Base-by-base conservation (phyloP, 2,797 vertebrate species). In the Sciurus vulgaris region DNA sequence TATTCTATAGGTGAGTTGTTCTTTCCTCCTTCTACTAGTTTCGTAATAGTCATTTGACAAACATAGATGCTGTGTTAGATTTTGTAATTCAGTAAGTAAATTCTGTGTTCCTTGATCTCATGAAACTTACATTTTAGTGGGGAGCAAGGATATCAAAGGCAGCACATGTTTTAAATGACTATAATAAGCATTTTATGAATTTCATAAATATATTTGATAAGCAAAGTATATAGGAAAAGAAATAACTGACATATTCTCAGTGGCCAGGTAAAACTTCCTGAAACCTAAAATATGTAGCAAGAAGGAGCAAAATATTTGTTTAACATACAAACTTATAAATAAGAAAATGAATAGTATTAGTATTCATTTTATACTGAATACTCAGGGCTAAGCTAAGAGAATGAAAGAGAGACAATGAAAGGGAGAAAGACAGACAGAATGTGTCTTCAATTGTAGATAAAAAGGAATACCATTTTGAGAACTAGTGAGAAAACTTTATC, bases 11-110 rank as follows among this genome's bases (percentile, higher is more conserved):
- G 61, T 76, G 51, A 73, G 3, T 18, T 12, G 7, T 47, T 78
- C 3, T 17, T 69, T 84, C 14, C 65, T 1, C 73, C 9, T 96
- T 87, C 20, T 44, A 47, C 12, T 73, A 7, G 3, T 41, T 89
- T 76, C 11, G 22, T 78, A 78, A 67, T 61, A 70, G 12, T 41
- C 47, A 47, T 93, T 76, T 72, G 14, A 56, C 35, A 63, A 76
- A 63, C 54, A 74, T 33, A 78, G 20, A 41, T 56, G 5, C 15
- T 74, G 18, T 86, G 7, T 3, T 88, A 77, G 33, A 12, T 74
- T 92, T 94, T 79, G 3, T 20, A 77, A 24, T 84, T 89, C 26
- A 56, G 7, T 67, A 51, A 95, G n/a, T 22, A 83, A 83, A 73
- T 33, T 65, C 13, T 85, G 2, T 22, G 30, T 74, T 63, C 30